Conservation (phyloP, 2,113 vertebrate genomes). For the Rostratula benghalensis region DNA sequence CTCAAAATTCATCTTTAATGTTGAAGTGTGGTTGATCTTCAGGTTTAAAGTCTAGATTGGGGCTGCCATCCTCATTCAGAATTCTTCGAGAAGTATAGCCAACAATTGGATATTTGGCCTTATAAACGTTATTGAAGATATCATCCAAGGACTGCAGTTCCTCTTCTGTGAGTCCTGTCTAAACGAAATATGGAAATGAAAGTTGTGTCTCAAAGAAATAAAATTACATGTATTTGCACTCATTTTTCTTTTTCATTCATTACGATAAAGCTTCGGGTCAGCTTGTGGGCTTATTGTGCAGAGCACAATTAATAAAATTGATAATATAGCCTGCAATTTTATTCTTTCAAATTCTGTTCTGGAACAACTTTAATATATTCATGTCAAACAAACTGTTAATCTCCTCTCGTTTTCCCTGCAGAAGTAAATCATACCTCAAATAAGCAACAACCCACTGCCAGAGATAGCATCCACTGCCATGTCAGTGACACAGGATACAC, state of each 20-base stretch:
- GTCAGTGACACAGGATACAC: not conserved
- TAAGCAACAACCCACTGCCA: not conserved
- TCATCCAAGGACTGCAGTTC: slow-evolving; percentile 87
- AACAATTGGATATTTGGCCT: slow-evolving; percentile 93
- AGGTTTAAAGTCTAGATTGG: slow-evolving; percentile 88
- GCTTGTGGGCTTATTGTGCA: not conserved
- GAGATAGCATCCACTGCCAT: not conserved
- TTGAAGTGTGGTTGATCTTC: slow-evolving; percentile 91
- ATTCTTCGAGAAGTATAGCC: slow-evolving; percentile 90
- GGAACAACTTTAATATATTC: not conserved
- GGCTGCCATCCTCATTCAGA: slow-evolving; percentile 89
- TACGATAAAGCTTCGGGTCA: not conserved
- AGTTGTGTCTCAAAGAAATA: not conserved
- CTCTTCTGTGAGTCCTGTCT: slow-evolving; percentile 87
- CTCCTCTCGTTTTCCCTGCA: not conserved
- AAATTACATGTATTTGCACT: not conserved
- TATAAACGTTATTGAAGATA: slow-evolving; percentile 90
- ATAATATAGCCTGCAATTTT: not conserved
- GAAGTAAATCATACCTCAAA: not conserved
- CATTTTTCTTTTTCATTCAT: not conserved
- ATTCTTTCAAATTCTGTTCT: not conserved
- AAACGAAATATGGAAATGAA: not conserved
- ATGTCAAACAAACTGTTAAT: not conserved
- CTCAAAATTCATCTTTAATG: slow-evolving; percentile 91
- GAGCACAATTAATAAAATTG: not conserved